Evolutionary conservation across 2,888 invertebrate species (phyloP).

Genomic region (Perithous albicinctus): DNA sequence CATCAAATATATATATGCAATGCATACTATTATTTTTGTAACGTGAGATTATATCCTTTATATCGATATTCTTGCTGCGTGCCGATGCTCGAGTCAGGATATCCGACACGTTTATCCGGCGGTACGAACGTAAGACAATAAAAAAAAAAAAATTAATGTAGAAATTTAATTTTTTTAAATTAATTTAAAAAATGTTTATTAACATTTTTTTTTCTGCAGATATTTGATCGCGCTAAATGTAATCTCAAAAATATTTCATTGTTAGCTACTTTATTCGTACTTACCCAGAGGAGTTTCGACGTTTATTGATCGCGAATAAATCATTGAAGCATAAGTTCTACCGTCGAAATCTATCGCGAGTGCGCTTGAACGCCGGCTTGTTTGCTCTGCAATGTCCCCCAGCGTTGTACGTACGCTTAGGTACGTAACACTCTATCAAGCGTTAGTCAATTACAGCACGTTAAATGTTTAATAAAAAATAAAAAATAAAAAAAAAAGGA

Average conservation of each 20-base stretch:
- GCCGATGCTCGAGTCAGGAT: slow-evolving; percentile 31
- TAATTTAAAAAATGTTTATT: no score
- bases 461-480: slow-evolving; percentile 34
- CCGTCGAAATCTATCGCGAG: slow-evolving; percentile 42
- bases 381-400: slow-evolving; percentile 61
- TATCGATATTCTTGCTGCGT: slow-evolving; percentile 28
- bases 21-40: slow-evolving; percentile 24
- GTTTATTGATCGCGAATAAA: slow-evolving; percentile 14
- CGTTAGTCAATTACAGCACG: slow-evolving; percentile 58
- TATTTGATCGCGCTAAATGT: no score
- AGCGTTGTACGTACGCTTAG: slow-evolving; percentile 65
- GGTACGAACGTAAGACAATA: not conserved
- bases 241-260: no score
- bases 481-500: slow-evolving; percentile 16
- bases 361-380: slow-evolving; percentile 55
- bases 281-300: not conserved
- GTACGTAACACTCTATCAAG: slow-evolving; percentile 59
- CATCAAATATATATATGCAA: slow-evolving; percentile 64
- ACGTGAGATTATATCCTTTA: slow-evolving; percentile 27
- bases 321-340: not conserved
- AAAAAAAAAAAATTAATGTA: not conserved
- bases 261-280: no score
- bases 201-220: no score
- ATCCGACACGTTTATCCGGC: slow-evolving; percentile 40
- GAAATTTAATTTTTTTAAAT: not conserved